A percentile compares a stretch with the other conserved stretches of the same genome.
Evolutionary conservation across 1,140 invertebrate genomes (phyloP).

Genomic region (Camponotus floridanus): DNA sequence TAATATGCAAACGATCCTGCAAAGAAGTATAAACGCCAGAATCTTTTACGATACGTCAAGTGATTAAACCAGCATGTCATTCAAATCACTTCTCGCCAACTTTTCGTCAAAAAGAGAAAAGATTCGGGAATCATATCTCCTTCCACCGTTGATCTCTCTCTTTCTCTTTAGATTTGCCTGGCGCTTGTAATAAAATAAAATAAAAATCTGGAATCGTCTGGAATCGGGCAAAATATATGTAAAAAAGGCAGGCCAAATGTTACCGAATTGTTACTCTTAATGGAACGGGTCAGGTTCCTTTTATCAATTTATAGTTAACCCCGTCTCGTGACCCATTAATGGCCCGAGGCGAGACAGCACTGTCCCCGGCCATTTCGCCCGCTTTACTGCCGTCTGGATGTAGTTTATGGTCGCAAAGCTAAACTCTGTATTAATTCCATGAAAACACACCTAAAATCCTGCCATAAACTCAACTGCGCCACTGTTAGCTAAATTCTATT

Average conservation of each 20-base stretch:
- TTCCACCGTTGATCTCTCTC: slow-evolving; percentile 9
- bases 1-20: slow-evolving; percentile 51
- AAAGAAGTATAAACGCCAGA: slow-evolving; percentile 25
- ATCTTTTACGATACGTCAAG: slow-evolving; percentile 34
- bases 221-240: slow-evolving; percentile 20
- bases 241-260: slow-evolving; percentile 40
- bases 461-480: slow-evolving; percentile 68
- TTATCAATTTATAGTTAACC: slow-evolving; percentile 81
- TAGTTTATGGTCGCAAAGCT: slow-evolving; percentile 81
- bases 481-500: slow-evolving; percentile 63
- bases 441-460: slow-evolving; percentile 80
- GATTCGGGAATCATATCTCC: slow-evolving; percentile 33
- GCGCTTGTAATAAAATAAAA: slow-evolving; percentile 33
- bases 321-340: slow-evolving; percentile 81
- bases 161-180: not conserved
- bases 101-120: not conserved
- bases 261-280: slow-evolving; percentile 71
- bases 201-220: slow-evolving; percentile 47
- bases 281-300: slow-evolving; percentile 74
- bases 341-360: slow-evolving; percentile 75
- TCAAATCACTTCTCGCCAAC: slow-evolving; percentile 47
- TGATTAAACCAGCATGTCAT: slow-evolving; percentile 47
- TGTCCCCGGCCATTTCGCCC: slow-evolving; percentile 80
- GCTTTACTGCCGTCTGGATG: slow-evolving; percentile 81
- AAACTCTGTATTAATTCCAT: slow-evolving; percentile 83